A percentile compares a stretch with the other conserved stretches of the same genome.
Conservation (phyloP, 2,113 vertebrate species). For the Xiphophorus maculatus region DNA sequence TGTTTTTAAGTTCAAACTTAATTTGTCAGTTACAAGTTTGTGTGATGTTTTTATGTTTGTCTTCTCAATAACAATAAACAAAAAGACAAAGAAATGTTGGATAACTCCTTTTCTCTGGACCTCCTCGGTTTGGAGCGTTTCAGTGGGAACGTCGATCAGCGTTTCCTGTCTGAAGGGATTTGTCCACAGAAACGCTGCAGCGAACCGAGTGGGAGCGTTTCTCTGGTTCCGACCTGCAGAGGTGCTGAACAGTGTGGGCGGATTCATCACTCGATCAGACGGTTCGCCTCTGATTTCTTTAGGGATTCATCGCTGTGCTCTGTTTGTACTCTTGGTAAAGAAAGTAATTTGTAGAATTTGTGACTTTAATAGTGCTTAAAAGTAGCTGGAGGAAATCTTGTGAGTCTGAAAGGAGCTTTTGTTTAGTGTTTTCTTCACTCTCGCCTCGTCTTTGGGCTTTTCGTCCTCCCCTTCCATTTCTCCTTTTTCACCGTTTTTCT, state of each 20-base stretch:
- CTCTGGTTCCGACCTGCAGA: neutral
- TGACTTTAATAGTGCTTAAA: too few relatives aligned
- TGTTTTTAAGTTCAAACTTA: too few relatives aligned
- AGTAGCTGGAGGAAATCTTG: too few relatives aligned
- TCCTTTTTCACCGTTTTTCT: neutral
- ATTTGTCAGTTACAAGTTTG: too few relatives aligned
- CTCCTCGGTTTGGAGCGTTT: neutral
- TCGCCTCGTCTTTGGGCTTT: neutral
- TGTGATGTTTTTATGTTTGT: too few relatives aligned
- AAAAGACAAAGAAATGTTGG: too few relatives aligned
- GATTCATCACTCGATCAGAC: neutral
- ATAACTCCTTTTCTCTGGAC: too few relatives aligned
- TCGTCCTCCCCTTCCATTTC: neutral
- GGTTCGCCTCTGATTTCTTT: too few relatives aligned
- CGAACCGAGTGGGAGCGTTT: neutral
- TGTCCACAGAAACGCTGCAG: neutral
- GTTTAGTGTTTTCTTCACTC: neutral
- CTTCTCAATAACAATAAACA: too few relatives aligned
- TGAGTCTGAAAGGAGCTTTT: too few relatives aligned
- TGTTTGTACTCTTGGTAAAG: neutral
- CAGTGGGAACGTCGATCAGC: neutral
- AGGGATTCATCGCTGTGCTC: too few relatives aligned
- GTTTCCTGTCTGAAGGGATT: neutral
- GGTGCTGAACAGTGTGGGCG: too few relatives aligned
- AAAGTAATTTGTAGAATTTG: neutral